Conservation (phyloP, 1,140 invertebrate species). For the Dufourea novaeangliae region DNA sequence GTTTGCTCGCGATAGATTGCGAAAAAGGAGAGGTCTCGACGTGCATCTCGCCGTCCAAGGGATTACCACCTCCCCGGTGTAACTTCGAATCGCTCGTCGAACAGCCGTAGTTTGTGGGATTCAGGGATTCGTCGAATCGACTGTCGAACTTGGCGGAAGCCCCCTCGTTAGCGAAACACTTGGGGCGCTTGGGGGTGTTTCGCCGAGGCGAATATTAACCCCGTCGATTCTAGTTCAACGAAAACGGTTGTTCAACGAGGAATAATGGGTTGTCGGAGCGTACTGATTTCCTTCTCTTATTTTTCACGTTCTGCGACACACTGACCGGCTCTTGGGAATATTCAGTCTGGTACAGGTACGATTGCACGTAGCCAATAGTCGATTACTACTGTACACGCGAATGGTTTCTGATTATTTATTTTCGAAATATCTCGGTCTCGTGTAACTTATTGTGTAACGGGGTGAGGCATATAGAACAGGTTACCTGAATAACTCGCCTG, state of each 20-base stretch:
- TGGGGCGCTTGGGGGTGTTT: not conserved
- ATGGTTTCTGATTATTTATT: not conserved
- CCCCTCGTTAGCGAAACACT: not conserved
- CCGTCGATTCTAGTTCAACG: no score
- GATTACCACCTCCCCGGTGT: constrained; percentile 31
- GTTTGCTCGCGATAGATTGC: constrained; percentile 48
- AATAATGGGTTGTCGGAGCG: no score
- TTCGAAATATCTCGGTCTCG: not conserved
- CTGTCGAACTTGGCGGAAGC: not conserved
- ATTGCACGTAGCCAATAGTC: no score
- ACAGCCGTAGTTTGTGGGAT: constrained; percentile 11
- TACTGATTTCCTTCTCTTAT: no score
- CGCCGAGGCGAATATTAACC: no score
- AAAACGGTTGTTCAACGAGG: no score
- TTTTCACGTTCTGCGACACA: not conserved
- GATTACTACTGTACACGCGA: not conserved
- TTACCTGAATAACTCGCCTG: no score
- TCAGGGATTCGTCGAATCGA: constrained; percentile 2
- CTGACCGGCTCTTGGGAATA: not conserved
- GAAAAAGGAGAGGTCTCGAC: constrained; percentile 39
- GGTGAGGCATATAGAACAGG: not conserved
- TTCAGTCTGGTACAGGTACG: not conserved
- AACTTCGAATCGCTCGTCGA: constrained; percentile 14
- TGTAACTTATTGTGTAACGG: not conserved
- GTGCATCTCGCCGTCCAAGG: constrained; percentile 13